Percentiles rank a stretch among this genome's conserved stretches.
These are phyloP conservation scores for Isotomurus palustris DNA, from an alignment of 2,888 invertebrate genomes.

Conservation along the genomic window DNA sequence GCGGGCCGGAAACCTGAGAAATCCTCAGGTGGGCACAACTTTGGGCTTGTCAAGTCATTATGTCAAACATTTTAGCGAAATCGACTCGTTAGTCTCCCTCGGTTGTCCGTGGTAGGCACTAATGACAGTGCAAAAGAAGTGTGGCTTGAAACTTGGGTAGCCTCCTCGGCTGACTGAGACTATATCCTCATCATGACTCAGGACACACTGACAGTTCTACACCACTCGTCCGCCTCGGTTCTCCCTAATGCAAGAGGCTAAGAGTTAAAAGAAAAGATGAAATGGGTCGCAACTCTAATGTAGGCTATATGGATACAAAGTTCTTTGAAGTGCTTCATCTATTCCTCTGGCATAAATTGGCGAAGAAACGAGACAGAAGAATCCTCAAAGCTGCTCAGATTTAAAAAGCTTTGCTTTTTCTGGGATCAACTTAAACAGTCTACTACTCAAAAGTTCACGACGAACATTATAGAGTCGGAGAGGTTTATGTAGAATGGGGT, in stretches of 20 bases:
- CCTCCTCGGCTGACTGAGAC: too few relatives aligned
- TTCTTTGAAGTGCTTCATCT: constrained; percentile 7
- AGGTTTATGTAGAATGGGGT: constrained; percentile 39
- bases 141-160: too few relatives aligned
- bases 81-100: background rate
- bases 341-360: constrained; percentile 37
- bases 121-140: too few relatives aligned
- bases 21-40: constrained; percentile 46
- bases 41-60: constrained; percentile 11
- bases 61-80: constrained; percentile 7
- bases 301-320: background rate
- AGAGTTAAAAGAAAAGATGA: too few relatives aligned
- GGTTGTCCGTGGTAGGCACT: too few relatives aligned
- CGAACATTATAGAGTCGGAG: constrained; percentile 9
- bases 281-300: too few relatives aligned
- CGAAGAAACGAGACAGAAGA: constrained; percentile 43
- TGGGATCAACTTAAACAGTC: constrained; percentile 42
- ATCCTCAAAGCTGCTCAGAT: constrained; percentile 45
- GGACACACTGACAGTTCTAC: too few relatives aligned
- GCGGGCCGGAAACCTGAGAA: constrained; percentile 42
- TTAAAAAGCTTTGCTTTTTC: constrained; percentile 44
- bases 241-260: too few relatives aligned
- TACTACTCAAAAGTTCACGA: constrained; percentile 16
- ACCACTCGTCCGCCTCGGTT: too few relatives aligned
- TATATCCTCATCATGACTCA: too few relatives aligned